These are phyloP conservation scores for Caenorhabditis inopinata DNA, from an alignment of 1,140 invertebrate species.

Conservation along the genomic window DNA sequence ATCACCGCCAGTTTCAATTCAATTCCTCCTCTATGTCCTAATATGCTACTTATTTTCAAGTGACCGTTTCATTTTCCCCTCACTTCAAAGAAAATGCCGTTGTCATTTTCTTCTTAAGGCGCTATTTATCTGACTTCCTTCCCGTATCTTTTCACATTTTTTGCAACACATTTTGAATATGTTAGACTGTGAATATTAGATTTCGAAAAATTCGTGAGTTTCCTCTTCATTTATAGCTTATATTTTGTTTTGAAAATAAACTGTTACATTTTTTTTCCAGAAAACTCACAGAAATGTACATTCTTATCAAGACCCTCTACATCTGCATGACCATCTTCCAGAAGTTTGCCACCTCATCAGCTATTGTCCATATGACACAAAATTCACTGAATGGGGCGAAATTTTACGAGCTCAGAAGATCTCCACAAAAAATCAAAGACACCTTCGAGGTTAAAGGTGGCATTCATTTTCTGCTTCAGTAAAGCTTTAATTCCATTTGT, in stretches of 20 bases:
- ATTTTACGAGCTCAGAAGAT: background rate
- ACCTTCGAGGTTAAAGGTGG: background rate
- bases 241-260: too few species aligned
- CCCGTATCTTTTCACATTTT: too few species aligned
- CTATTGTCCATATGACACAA: background rate
- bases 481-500: too few species aligned
- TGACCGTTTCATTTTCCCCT: conserved; percentile 8
- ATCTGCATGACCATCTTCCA: background rate
- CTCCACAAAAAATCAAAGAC: background rate
- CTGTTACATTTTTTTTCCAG: too few species aligned
- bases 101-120: too few species aligned
- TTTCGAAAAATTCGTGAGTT: too few species aligned
- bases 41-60: background rate
- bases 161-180: too few species aligned
- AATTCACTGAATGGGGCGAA: background rate
- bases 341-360: background rate
- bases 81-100: too few species aligned
- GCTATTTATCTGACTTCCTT: too few species aligned
- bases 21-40: background rate
- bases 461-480: background rate
- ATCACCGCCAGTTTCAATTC: background rate
- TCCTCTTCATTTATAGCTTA: too few species aligned
- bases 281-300: background rate
- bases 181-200: too few species aligned
- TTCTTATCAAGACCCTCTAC: background rate